Base-by-base conservation (phyloP, 2,797 vertebrate species). In the Leuciscus waleckii region DNA sequence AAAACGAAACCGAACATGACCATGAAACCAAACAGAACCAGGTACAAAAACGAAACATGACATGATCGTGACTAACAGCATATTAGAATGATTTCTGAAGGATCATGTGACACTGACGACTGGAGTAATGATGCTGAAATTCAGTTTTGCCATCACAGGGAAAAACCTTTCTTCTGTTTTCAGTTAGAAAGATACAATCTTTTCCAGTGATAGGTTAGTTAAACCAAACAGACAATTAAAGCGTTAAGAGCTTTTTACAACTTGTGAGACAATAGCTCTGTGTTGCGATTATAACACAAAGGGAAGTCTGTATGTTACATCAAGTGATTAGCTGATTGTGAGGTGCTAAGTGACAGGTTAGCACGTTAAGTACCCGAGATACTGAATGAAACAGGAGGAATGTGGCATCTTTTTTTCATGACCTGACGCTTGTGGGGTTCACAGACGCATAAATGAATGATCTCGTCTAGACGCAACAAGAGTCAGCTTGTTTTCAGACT, bases 391-490 rank as follows among this genome's bases (percentile, higher is more conserved):
- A 85, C 84, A 41, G 43, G 77, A 80, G 84, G 17, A 51, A 80
- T 73, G 77, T 41, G 68, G 39, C 77, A 80, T 85, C 77, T 65
- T 74, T 85, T 51, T 85, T 85, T 85, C 69, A 85, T 85, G 77
- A 85, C 68, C 69, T 26, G 69, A 71, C n/a, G 19, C 77, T 74
- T 14, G 77, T 71, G 83, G 41, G 39, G 75, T 78, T 79, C 75
- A 71, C 65, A 79, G 83, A 65, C 51, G 14, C 67, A 85, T 85
- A 85, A 79, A 85, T 85, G 76, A 85, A 73, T 85, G 83, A 85
- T 85, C 76, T 63, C 29, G 83, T 85, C 84, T 85, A 85, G 84
- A 85, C 84, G 69, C 78, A 85, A 80, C 84, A 73, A 80, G 84
- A 85, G 84, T 80, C 84, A 80, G 69, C 84, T 85, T 80, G 77